Evolutionary conservation across 2,797 vertebrate genomes (phyloP), one percentile per base, ranked within the genome.

Genomic region (Diceros bicornis): DNA sequence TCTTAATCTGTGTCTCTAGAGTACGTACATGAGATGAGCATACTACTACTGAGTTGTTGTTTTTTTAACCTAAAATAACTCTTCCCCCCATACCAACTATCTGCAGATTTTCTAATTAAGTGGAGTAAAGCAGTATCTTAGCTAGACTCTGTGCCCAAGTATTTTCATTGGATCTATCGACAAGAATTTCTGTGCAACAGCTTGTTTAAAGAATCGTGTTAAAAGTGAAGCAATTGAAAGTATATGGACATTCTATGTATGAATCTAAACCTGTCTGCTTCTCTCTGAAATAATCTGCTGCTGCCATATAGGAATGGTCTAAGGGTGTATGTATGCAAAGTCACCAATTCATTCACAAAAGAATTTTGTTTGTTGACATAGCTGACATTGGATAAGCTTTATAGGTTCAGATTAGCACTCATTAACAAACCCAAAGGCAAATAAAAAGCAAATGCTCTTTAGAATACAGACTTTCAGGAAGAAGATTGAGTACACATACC

Each of bases 11-110:
- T 5, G 16, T 97, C 44, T 81, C n/a, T 85, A 84, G 59, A 66
- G 37, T 72, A 72, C 29, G 89, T 66, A 64, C 9, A 55, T 29
- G 44, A 78, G 29, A 47, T 50, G 44, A 88, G 4, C 10, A 82
- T 64, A 37, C 8, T 82, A 62, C 8, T 82, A 68, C 79, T 34
- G 34, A 57, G 16, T 27, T 78, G 50, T 6, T 61, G 23, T 12
- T 69, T 78, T 94, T 55, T 75, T 59, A 87, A 88, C 44, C 6
- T 61, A 92, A 97, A 94, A 64, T 66, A 87, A 74, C 41, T 92
- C 20, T 93, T 74, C 3, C 66, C 20, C 10, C 12, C 1, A 32
- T 44, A 89, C 32, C 78, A 92, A 82, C 37, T 86, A 25, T 84
- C 64, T 41, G 2, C 7, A 52, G 66, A 23, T 41, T 85, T 89